Evolutionary conservation across 2,113 vertebrate species (phyloP).

Genomic region (Numida meleagris): DNA sequence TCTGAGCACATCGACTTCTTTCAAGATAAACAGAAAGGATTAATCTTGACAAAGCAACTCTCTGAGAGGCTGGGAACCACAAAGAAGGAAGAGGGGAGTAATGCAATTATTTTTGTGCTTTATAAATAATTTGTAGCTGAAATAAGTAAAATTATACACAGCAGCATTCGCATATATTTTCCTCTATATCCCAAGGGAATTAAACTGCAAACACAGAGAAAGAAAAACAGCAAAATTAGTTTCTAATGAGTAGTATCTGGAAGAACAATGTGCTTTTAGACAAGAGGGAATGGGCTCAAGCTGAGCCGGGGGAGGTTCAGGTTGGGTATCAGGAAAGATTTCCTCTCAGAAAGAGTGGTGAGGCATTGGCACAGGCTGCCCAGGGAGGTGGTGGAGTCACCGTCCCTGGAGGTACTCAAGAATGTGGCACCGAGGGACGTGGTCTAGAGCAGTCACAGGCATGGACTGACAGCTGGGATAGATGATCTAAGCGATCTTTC

Average conservation of each 20-base stretch:
- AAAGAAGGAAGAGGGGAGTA: neutral
- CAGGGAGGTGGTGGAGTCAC: too few relatives aligned
- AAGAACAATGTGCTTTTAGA: neutral
- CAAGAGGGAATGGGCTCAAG: too few relatives aligned
- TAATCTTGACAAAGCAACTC: neutral
- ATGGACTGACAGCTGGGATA: too few relatives aligned
- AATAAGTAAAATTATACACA: neutral
- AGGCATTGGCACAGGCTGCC: too few relatives aligned
- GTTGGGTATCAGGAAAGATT: too few relatives aligned
- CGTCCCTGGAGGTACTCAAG: too few relatives aligned
- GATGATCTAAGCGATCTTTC: too few relatives aligned
- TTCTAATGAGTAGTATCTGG: neutral
- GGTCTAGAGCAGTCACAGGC: too few relatives aligned
- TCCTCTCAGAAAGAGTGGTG: too few relatives aligned
- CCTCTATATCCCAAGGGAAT: neutral
- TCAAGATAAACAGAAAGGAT: neutral
- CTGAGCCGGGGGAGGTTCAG: too few relatives aligned
- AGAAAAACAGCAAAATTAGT: neutral
- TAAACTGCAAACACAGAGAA: neutral
- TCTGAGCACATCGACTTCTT: neutral
- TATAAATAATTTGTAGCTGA: neutral
- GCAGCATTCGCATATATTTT: neutral
- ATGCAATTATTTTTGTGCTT: neutral
- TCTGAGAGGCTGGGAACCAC: neutral
- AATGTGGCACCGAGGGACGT: too few relatives aligned